These are phyloP conservation scores for Chelonus formosanus DNA, from an alignment of 2,888 invertebrate genomes.

Conservation along the genomic window DNA sequence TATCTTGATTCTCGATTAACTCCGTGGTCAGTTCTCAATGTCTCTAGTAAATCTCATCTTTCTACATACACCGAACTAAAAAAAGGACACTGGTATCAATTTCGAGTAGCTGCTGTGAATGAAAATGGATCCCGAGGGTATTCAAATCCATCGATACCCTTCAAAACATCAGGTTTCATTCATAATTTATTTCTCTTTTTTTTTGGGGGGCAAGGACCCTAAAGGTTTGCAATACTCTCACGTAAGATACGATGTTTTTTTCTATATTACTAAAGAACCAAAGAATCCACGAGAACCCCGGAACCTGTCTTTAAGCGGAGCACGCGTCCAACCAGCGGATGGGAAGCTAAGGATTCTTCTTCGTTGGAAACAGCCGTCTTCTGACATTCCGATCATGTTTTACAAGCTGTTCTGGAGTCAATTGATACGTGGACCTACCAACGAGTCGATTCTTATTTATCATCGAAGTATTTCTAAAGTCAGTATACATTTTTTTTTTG, in stretches of 20 bases:
- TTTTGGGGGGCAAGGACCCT: neutral
- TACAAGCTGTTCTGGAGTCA: slow-evolving; percentile 82
- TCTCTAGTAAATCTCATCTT: slow-evolving; percentile 66
- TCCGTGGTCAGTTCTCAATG: slow-evolving; percentile 70
- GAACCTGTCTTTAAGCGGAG: slow-evolving; percentile 68
- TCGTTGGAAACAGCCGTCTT: slow-evolving; percentile 76
- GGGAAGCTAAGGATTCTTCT: slow-evolving; percentile 70
- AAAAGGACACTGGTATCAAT: slow-evolving; percentile 81
- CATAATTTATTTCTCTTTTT: neutral
- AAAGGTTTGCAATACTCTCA: no score
- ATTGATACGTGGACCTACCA: slow-evolving; percentile 71
- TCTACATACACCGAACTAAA: slow-evolving; percentile 69
- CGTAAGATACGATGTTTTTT: no score
- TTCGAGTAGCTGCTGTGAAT: slow-evolving; percentile 80
- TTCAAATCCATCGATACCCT: slow-evolving; percentile 71
- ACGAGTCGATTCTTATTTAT: slow-evolving; percentile 73
- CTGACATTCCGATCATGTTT: slow-evolving; percentile 75
- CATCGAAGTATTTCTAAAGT: slow-evolving; percentile 73
- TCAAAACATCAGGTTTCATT: slow-evolving; percentile 66
- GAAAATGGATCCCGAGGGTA: slow-evolving; percentile 77
- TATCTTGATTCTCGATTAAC: slow-evolving; percentile 73
- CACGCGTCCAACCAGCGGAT: slow-evolving; percentile 43
- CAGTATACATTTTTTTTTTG: slow-evolving; percentile 41
- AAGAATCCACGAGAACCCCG: slow-evolving; percentile 72
- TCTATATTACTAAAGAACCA: slow-evolving; percentile 63